Percentiles rank a stretch among this genome's conserved stretches.
These are phyloP conservation scores for Lagopus muta DNA, from an alignment of 2,113 vertebrate species.

Conservation along the genomic window DNA sequence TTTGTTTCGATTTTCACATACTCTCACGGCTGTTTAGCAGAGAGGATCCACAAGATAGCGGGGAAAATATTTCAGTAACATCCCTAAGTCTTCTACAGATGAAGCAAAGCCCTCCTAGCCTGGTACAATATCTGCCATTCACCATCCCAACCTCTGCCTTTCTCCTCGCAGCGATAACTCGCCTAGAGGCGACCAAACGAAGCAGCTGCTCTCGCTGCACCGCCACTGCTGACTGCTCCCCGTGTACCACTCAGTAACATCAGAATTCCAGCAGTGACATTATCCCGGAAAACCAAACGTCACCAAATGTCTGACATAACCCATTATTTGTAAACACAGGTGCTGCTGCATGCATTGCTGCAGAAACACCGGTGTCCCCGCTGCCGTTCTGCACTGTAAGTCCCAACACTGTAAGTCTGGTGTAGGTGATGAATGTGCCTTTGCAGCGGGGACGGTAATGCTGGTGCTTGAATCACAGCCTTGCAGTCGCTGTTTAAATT, in stretches of 20 bases:
- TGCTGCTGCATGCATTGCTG: slow-evolving; percentile 55
- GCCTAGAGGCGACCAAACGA: slow-evolving; percentile 23
- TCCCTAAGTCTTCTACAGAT: neutral
- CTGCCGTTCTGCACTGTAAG: slow-evolving; percentile 63
- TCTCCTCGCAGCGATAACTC: neutral
- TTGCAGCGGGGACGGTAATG: slow-evolving; percentile 64
- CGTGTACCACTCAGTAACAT: slow-evolving; percentile 7
- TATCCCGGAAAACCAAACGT: slow-evolving; percentile 72
- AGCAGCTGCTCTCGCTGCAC: slow-evolving; percentile 12
- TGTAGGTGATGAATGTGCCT: slow-evolving; percentile 68
- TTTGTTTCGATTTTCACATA: slow-evolving; percentile 62
- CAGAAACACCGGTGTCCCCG: slow-evolving; percentile 69
- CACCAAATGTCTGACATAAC: slow-evolving; percentile 77
- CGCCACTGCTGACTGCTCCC: neutral
- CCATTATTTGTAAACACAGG: slow-evolving; percentile 81
- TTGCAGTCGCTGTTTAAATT: slow-evolving; percentile 59
- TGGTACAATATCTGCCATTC: slow-evolving; percentile 18
- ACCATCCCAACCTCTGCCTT: slow-evolving; percentile 22
- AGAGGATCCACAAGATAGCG: neutral
- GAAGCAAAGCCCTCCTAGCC: neutral
- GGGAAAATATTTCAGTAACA: slow-evolving; percentile 19
- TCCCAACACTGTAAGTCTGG: slow-evolving; percentile 68
- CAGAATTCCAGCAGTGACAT: slow-evolving; percentile 68
- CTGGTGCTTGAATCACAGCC: slow-evolving; percentile 67
- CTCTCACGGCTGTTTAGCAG: neutral